Evolutionary conservation across 2,888 invertebrate genomes (phyloP).

Genomic region (Eugnorisma glareosa): DNA sequence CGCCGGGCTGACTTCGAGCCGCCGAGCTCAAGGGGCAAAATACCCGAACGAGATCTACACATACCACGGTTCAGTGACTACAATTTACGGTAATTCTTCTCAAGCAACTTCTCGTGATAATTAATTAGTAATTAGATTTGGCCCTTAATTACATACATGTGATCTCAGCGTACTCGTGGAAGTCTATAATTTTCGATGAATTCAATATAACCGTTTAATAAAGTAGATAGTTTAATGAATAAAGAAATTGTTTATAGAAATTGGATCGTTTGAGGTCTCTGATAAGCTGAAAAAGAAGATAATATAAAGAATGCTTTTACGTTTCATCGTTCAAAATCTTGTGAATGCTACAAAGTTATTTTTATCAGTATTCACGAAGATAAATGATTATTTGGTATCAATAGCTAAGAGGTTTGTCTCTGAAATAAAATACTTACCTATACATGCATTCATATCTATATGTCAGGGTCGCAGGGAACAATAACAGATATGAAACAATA

Average conservation of each 20-base stretch:
- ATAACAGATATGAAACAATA: slow-evolving; percentile 48
- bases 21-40: slow-evolving; percentile 70
- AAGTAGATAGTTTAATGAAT: not conserved
- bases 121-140: slow-evolving; percentile 24
- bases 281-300: not conserved
- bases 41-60: slow-evolving; percentile 91
- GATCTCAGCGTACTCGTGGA: slow-evolving; percentile 1
- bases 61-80: slow-evolving; percentile 92
- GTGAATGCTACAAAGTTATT: not conserved
- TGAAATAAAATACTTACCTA: slow-evolving; percentile 16
- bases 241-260: not conserved
- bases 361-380: slow-evolving; percentile 10
- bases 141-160: slow-evolving; percentile 7
- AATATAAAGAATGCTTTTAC: not conserved
- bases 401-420: slow-evolving; percentile 1
- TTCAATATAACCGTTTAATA: not conserved
- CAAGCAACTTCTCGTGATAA: slow-evolving; percentile 2
- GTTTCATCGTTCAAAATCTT: not conserved
- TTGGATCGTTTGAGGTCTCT: not conserved
- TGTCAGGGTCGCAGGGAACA: slow-evolving; percentile 27
- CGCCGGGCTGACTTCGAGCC: slow-evolving; percentile 80
- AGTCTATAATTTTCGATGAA: not conserved
- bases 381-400: not conserved
- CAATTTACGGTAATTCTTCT: slow-evolving; percentile 88
- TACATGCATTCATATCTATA: not conserved